Conservation (phyloP, 1,140 invertebrate species). For the Apis laboriosa region DNA sequence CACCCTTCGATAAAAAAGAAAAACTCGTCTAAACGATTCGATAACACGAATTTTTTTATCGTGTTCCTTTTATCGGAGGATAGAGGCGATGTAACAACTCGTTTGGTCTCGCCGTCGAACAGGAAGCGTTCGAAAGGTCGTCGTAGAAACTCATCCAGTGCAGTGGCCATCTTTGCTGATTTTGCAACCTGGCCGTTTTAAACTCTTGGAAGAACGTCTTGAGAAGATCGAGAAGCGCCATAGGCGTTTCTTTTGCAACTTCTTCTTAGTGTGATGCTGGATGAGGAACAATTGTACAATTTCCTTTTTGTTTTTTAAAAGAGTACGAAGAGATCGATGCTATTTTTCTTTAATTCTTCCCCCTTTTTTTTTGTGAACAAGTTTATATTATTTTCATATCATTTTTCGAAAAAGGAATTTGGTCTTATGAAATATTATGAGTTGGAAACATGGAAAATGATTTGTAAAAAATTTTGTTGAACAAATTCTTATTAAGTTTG, state of each 20-base stretch:
- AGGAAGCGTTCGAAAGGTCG: constrained; percentile 41
- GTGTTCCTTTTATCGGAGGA: not conserved
- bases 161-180: not conserved
- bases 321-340: too few relatives aligned
- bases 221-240: not conserved
- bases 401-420: too few relatives aligned
- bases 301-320: too few relatives aligned
- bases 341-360: too few relatives aligned
- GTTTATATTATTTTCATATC: too few relatives aligned
- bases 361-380: too few relatives aligned
- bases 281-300: too few relatives aligned
- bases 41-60: not conserved
- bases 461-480: too few relatives aligned
- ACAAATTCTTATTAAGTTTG: too few relatives aligned
- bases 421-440: too few relatives aligned
- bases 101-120: constrained; percentile 23
- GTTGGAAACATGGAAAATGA: too few relatives aligned
- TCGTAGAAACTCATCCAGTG: constrained; percentile 11
- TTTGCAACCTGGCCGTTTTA: not conserved
- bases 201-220: not conserved
- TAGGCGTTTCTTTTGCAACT: not conserved
- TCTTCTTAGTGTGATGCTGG: not conserved
- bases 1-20: too few relatives aligned
- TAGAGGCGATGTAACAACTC: not conserved
- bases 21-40: not conserved